A percentile compares a stretch with the other conserved stretches of the same genome.
These are phyloP conservation scores for Neosalanx taihuensis DNA, from an alignment of 2,797 vertebrate species.

Conservation along the genomic window DNA sequence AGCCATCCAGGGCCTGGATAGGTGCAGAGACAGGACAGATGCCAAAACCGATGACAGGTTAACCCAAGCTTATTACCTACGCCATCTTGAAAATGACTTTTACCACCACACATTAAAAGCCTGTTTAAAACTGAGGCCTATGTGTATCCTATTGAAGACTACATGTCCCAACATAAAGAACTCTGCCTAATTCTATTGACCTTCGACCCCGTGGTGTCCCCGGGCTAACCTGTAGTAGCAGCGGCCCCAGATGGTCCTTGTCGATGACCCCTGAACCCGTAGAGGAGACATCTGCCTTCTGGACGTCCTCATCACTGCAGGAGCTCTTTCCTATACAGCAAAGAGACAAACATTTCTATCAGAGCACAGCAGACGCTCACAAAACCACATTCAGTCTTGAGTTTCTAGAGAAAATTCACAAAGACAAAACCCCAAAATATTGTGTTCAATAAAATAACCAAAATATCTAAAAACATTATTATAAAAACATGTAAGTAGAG, in stretches of 20 bases:
- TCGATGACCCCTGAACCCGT: constrained; percentile 98
- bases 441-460: neutral
- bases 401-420: neutral
- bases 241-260: constrained; percentile 95
- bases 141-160: neutral
- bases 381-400: no score
- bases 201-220: constrained; percentile 31
- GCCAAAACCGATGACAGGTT: neutral
- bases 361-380: neutral
- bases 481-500: no score
- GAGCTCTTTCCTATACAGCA: constrained; percentile 84
- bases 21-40: neutral
- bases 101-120: neutral
- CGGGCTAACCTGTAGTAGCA: constrained; percentile 88
- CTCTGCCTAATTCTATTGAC: constrained; percentile 28
- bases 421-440: neutral
- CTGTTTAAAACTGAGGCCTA: neutral
- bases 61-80: neutral
- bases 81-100: neutral
- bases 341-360: neutral
- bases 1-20: constrained; percentile 90
- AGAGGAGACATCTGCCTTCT: constrained; percentile 98
- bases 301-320: constrained; percentile 92
- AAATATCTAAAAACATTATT: neutral
- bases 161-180: constrained; percentile 30